These are phyloP conservation scores for Vulpes ferrilata DNA, from an alignment of 2,113 vertebrate species.

Conservation along the genomic window DNA sequence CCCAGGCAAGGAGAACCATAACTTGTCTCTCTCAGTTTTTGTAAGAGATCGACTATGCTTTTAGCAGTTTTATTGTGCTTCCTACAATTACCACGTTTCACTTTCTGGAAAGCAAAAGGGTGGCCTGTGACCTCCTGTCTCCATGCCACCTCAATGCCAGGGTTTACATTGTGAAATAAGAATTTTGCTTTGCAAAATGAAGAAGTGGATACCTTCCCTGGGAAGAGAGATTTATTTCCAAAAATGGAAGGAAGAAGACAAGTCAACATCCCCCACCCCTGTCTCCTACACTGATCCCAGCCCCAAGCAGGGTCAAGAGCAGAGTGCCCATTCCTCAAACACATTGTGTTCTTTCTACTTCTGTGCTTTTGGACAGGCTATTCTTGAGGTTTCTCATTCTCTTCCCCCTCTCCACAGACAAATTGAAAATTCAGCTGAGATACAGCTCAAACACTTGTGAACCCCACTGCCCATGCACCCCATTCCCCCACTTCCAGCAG, in stretches of 20 bases:
- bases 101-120: not conserved
- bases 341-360: not conserved
- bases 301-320: not conserved
- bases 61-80: not conserved
- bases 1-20: not conserved
- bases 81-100: not conserved
- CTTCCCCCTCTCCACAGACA: not conserved
- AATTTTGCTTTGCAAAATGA: not conserved
- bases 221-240: conserved; percentile 1
- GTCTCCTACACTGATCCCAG: not conserved
- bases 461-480: not conserved
- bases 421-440: conserved; percentile 14
- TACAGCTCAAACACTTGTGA: not conserved
- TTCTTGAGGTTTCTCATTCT: not conserved
- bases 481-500: not conserved
- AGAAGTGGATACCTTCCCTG: conserved; percentile 23
- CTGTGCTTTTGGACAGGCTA: conserved; percentile 5
- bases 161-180: not conserved
- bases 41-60: not conserved
- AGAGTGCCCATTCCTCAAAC: not conserved
- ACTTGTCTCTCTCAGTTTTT: not conserved
- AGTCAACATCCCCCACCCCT: not conserved
- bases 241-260: conserved; percentile 17
- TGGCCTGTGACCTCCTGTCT: not conserved
- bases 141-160: not conserved